Percentiles rank a stretch among this genome's conserved stretches.
phyloP scores from a whole-genome alignment of 1,140 invertebrate species.

The Leptoteleia sp. region DNA sequence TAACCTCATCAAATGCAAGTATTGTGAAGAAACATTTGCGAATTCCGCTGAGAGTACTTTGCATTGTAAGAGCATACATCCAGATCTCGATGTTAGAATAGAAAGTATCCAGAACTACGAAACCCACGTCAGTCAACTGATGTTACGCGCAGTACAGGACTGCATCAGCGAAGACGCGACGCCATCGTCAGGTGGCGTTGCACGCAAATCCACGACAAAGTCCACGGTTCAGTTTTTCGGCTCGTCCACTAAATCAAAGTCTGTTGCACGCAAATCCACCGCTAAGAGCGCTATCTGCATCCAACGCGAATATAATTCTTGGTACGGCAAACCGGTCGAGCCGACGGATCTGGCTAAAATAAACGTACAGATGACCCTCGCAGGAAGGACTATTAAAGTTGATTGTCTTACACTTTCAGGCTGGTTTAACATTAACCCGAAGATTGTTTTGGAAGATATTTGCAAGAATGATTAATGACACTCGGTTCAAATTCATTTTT shows the following conservation, averaged over 20 bases:
- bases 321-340: constrained; percentile 68
- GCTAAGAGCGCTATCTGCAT: constrained; percentile 64
- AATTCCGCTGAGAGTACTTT: constrained; percentile 45
- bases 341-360: constrained; percentile 70
- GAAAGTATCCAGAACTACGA: constrained; percentile 70
- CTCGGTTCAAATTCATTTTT: no score
- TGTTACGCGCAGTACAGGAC: constrained; percentile 40
- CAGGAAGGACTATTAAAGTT: constrained; percentile 72
- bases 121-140: constrained; percentile 31
- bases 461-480: constrained; percentile 5
- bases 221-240: constrained; percentile 1
- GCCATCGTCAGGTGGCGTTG: constrained; percentile 53
- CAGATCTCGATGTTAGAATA: constrained; percentile 66
- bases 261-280: constrained; percentile 78
- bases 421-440: constrained; percentile 75
- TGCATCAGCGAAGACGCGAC: neutral
- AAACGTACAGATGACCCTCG: constrained; percentile 74
- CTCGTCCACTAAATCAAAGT: constrained; percentile 60
- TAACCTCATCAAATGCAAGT: constrained; percentile 73
- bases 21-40: constrained; percentile 70
- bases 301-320: constrained; percentile 48
- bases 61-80: constrained; percentile 64
- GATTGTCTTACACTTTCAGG: constrained; percentile 73
- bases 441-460: constrained; percentile 65
- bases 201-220: constrained; percentile 77